Conservation (phyloP, 2,797 vertebrate genomes). For the Neoniphon sammara region DNA sequence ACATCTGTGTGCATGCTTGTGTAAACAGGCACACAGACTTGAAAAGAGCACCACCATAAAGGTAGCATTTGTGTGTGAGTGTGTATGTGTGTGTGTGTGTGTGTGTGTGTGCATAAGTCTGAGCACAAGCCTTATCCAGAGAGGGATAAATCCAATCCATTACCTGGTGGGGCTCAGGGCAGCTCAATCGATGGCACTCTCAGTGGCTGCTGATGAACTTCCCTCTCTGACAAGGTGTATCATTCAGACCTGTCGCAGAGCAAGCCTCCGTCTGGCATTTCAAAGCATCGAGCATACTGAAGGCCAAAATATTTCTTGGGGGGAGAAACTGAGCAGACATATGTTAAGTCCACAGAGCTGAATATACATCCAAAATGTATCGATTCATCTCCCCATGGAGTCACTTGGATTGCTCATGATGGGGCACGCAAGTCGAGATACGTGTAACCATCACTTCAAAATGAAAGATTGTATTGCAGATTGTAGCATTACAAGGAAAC, state of each 20-base stretch:
- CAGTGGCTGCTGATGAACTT: constrained; percentile 82
- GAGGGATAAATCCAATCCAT: constrained; percentile 82
- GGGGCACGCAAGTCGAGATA: background rate
- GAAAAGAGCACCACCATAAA: constrained; percentile 21
- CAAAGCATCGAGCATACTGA: constrained; percentile 63
- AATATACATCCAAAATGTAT: constrained; percentile 5
- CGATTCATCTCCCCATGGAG: background rate
- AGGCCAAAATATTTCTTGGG: constrained; percentile 14
- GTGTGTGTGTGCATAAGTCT: constrained; percentile 34
- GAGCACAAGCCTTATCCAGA: constrained; percentile 67
- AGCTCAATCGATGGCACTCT: constrained; percentile 79
- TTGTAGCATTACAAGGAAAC: constrained; percentile 19
- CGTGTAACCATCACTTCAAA: constrained; percentile 25
- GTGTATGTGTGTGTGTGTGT: constrained; percentile 2
- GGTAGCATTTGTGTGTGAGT: constrained; percentile 13
- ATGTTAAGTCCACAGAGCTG: constrained; percentile 11
- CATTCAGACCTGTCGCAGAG: constrained; percentile 75
- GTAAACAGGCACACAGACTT: constrained; percentile 25
- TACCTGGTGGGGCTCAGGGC: constrained; percentile 73
- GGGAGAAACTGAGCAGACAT: constrained; percentile 23
- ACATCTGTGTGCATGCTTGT: constrained; percentile 11
- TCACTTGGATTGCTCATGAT: background rate
- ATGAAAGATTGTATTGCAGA: background rate
- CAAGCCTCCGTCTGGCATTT: constrained; percentile 67
- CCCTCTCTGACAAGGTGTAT: constrained; percentile 79